Evolutionary conservation across 2,113 vertebrate genomes (phyloP), one percentile per base, ranked within the genome.

Genomic region (Ceyx melanurus): DNA sequence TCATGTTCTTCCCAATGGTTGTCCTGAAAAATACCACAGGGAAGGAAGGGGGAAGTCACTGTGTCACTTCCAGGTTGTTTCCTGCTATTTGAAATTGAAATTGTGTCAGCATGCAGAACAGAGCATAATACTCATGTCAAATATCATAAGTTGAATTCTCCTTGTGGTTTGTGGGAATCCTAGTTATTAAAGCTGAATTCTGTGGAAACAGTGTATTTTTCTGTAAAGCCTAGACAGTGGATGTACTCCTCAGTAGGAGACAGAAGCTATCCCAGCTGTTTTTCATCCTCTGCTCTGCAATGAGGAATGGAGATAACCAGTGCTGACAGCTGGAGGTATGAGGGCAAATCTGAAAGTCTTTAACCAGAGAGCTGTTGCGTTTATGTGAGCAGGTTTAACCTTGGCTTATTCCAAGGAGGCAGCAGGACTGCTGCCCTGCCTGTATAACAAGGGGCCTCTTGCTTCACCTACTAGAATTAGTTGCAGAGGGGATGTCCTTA

Each of bases 21-120:
- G 56, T 92, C 81, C 65, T 13, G n/a, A 89, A 84, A 96, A 95
- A 94, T 82, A 91, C 87, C 92, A 77, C 84, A 80, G 89, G 51
- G 45, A 37, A 37, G 37, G 37, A 37, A 37, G 37, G 37, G 37
- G 37, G 37, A 37, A 37, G 37, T 37, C 37, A 37, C 37, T 37
- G 37, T 37, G 37, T 37, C 37, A 37, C 37, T 37, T 37, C 37
- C 71, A 80, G 88, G 85, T 95, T 50, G 60, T 92, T 96, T 96
- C 96, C 89, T 93, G 91, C 82, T 91, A 71, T 96, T 96, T 95
- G 89, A 92, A 94, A 93, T 95, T 92, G 94, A 96, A 95, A 96
- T 89, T 93, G 64, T 91, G 82, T 78, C 82, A 89, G 84, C 82
- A 74, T 66, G 72, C 77, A 87, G 82, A 96, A 96, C 89, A 94